A percentile compares a stretch with the other conserved stretches of the same genome.
These are phyloP conservation scores for Phengaris alcon DNA, from an alignment of 2,888 invertebrate genomes.

Conservation along the genomic window DNA sequence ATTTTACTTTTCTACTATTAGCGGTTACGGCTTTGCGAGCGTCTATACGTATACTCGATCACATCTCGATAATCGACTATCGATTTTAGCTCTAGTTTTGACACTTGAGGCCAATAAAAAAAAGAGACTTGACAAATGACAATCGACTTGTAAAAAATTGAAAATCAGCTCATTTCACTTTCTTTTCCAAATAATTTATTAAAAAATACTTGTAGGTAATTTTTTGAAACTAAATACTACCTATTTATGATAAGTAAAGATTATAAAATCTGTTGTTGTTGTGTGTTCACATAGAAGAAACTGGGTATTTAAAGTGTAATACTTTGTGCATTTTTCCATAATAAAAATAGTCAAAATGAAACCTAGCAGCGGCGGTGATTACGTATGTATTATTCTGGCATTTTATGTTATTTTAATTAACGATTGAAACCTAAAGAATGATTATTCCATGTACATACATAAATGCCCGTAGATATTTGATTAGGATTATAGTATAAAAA, in stretches of 20 bases:
- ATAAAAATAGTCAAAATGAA: constrained; percentile 53
- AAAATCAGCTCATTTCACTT: neutral
- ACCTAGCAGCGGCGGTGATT: constrained; percentile 67
- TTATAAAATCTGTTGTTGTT: neutral
- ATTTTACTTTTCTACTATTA: too few species aligned
- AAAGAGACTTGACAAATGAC: neutral
- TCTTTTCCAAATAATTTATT: neutral
- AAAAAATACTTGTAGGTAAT: neutral
- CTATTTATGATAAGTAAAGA: neutral
- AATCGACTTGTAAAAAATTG: neutral
- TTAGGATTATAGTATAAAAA: neutral
- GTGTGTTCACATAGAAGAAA: neutral
- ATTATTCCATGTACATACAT: neutral
- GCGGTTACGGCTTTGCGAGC: too few species aligned
- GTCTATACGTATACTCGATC: too few species aligned
- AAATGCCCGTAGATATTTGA: too few species aligned
- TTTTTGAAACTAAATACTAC: neutral
- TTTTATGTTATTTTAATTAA: neutral
- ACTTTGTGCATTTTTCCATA: neutral
- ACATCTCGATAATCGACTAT: too few species aligned
- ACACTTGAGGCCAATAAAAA: neutral
- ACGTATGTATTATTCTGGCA: constrained; percentile 50
- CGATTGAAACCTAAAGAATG: neutral
- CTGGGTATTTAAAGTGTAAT: neutral
- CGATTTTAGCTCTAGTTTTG: too few species aligned